Base-by-base conservation (phyloP, 2,797 vertebrate species). In the Salarias fasciatus region DNA sequence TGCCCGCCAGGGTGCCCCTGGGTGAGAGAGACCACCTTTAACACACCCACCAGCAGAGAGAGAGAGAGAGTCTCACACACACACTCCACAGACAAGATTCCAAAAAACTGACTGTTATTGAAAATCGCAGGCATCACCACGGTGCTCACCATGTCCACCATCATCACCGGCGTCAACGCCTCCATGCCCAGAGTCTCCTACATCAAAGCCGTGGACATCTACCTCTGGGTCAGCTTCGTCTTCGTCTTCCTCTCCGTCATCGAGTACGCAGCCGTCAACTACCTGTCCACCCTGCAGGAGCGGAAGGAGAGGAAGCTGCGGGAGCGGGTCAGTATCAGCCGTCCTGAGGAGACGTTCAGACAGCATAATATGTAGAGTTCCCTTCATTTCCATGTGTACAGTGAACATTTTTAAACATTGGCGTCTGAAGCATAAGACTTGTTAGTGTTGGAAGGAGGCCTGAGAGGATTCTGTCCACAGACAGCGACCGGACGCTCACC, bases 111-210 rank as follows among this genome's bases (percentile, higher is more conserved):
- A n/a, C n/a, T n/a, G n/a, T n/a, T n/a, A n/a, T n/a, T n/a, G n/a
- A n/a, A n/a, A n/a, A n/a, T 10, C 60, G n/a, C 1, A 92, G 91
- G 90, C 7, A 97, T 37, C 4, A 37, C 35, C 9, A 37, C 95
- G 0, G 96, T 97, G 77, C 91, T 97, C 84, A 97, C 96, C 73
- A 97, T 96, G 95, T 96, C 95, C 40, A 97, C 96, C 0, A 97
- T 97, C 92, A 97, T 97, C 89, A 96, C 95, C 0, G 95, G 95
- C 1, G 95, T 97, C 42, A 97, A 97, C 0, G 96, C 95, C 60
- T 97, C 96, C 84, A 97, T 97, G 96, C 96, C 96, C n/a, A 90
- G 95, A 1, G 95, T 97, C 15, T 97, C 96, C 72, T 97, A 97
- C 90, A 94, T 97, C 84, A 96, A 97, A 91, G 96, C 96, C 0